Percentiles rank a stretch among this genome's conserved stretches.
Conservation (phyloP, 2,888 invertebrate species). For the Watsonalla cultraria region DNA sequence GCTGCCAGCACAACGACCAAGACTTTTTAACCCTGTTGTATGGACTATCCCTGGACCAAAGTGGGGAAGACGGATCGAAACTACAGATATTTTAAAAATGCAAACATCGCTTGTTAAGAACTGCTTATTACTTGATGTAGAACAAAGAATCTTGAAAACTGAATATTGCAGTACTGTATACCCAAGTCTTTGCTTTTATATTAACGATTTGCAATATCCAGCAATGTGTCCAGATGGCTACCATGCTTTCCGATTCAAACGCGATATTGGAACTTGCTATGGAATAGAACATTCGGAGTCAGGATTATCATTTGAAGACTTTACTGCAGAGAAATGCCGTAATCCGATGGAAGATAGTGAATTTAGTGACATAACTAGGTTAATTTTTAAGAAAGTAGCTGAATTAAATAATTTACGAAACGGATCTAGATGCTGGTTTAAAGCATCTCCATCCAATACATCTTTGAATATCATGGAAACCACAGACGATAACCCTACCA, state of each 20-base stretch:
- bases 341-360: conserved; percentile 43
- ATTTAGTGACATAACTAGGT: conserved; percentile 36
- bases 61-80: conserved; percentile 44
- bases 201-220: conserved; percentile 51
- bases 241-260: conserved; percentile 50
- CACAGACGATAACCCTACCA: conserved; percentile 3
- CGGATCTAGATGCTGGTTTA: conserved; percentile 59
- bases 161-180: conserved; percentile 44
- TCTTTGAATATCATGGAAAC: conserved; percentile 4
- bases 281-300: conserved; percentile 44
- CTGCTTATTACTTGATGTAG: conserved; percentile 53
- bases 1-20: conserved; percentile 69
- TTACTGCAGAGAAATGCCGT: conserved; percentile 39
- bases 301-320: conserved; percentile 44
- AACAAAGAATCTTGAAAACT: conserved; percentile 36
- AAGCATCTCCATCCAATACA: conserved; percentile 9
- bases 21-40: conserved; percentile 56
- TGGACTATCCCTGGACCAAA: conserved; percentile 72
- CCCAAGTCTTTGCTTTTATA: conserved; percentile 62
- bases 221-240: conserved; percentile 60
- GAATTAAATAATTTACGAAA: conserved; percentile 32
- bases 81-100: conserved; percentile 27
- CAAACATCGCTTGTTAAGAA: conserved; percentile 38
- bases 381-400: conserved; percentile 55
- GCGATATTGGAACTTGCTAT: conserved; percentile 52